Base-by-base conservation (phyloP, 2,888 invertebrate genomes). In the Epinotia demarniana region DNA sequence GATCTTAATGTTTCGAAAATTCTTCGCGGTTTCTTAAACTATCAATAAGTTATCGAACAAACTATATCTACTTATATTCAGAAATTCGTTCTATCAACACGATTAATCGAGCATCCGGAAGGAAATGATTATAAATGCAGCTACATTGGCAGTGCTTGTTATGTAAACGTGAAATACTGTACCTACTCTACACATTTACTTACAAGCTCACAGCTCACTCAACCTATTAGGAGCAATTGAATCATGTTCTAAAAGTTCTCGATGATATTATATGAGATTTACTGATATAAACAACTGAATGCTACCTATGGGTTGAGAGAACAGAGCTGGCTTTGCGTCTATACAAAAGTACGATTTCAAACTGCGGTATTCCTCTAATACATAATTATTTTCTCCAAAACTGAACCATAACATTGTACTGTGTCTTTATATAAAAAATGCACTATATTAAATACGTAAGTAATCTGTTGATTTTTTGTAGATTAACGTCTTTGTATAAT, bases 111-210 rank as follows among this genome's bases (percentile, higher is more conserved):
- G 55, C 33, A 19, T 27, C 23, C 33, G 63, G 74, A 74, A 74
- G 69, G 69, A 74, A 70, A 53, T 49, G 9, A 70, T 74, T 74
- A 70, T 63, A 63, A 60, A 64, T 58, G 46, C 39, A 43, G 53
- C 23, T 62, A 55, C 23, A 63, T 63, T 43, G 63, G 46, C 43
- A 57, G 43, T 69, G 46, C 61, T 39, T 73, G 57, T 69, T 70
- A 75, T 70, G 53, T 70, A 74, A 70, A 64, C 70, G 57, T 19
- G 13, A 39, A 73, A 61, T 57, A 63, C 39, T 57, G 39, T 69
- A 55, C 19, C 8, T 33, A 49, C 27, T 67, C 23, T 16, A 62
- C n/a, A 13, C 13, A 49, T 5, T 53, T 33, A 43, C 33, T 39
- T 19, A 63, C 18, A n/a, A 19, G 58, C 39, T 33, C 43, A 62